Evolutionary conservation across 2,113 vertebrate genomes (phyloP).

Genomic region (Melanotaenia duboulayi): DNA sequence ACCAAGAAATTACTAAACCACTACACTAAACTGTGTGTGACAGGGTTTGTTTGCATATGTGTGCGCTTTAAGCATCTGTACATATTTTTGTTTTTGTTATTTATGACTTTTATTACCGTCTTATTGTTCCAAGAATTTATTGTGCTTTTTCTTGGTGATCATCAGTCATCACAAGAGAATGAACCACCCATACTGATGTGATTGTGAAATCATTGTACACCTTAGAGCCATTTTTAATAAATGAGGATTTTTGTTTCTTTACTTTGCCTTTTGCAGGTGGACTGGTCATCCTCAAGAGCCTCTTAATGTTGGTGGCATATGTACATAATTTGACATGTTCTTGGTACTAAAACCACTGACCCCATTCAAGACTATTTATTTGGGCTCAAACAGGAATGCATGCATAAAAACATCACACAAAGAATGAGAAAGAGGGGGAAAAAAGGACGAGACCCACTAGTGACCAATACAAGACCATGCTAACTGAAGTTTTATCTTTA

Average conservation of each 20-base stretch:
- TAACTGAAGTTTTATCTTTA: conserved; percentile 20
- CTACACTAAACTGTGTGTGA: conserved; percentile 33
- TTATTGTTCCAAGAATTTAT: conserved; percentile 30
- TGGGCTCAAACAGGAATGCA: conserved; percentile 48
- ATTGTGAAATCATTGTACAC: conserved; percentile 54
- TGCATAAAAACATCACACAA: conserved; percentile 30
- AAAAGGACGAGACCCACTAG: conserved; percentile 4
- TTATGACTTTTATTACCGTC: conserved; percentile 58
- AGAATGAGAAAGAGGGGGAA: conserved; percentile 49
- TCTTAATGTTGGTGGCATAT: conserved; percentile 51
- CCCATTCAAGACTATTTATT: conserved; percentile 28
- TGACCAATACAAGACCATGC: conserved; percentile 15
- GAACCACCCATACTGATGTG: conserved; percentile 46
- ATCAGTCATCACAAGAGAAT: conserved; percentile 27
- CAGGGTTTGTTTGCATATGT: conserved; percentile 32
- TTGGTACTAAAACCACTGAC: conserved; percentile 55
- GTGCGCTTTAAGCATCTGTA: conserved; percentile 25
- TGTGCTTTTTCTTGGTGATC: conserved; percentile 24
- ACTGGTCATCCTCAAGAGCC: conserved; percentile 37
- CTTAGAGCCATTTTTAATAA: conserved; percentile 68
- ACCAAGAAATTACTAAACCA: conserved; percentile 29
- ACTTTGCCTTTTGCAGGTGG: conserved; percentile 24
- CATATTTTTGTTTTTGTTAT: conserved; percentile 50
- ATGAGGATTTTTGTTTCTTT: conserved; percentile 48
- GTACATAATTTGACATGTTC: conserved; percentile 54